These are phyloP conservation scores for Eulemur rufifrons DNA, from an alignment of 2,113 vertebrate species.

Conservation along the genomic window DNA sequence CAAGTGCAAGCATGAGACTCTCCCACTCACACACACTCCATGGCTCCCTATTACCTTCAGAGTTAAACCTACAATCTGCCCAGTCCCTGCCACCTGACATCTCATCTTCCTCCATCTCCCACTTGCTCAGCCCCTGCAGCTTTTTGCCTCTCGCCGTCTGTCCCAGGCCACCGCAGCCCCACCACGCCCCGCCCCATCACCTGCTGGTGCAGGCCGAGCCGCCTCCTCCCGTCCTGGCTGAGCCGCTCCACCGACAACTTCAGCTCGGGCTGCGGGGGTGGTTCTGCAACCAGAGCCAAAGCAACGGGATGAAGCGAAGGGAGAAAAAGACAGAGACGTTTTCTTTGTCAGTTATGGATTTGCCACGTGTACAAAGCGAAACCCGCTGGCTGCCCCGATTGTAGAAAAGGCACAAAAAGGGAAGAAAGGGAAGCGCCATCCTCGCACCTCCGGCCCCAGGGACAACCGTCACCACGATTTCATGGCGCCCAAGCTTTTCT, in stretches of 20 bases:
- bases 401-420: not conserved
- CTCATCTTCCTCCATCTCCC: not conserved
- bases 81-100: not conserved
- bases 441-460: not conserved
- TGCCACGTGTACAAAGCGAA: not conserved
- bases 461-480: not conserved
- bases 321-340: not conserved
- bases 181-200: not conserved
- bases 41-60: not conserved
- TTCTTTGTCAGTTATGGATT: not conserved
- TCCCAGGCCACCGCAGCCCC: not conserved
- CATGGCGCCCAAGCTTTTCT: not conserved
- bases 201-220: slow-evolving; percentile 73
- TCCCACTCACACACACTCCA: not conserved
- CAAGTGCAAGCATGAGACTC: not conserved
- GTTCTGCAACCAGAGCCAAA: slow-evolving; percentile 58
- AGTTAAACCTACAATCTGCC: not conserved
- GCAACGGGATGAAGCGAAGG: no score
- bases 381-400: accelerated
- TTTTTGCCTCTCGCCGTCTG: not conserved
- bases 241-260: slow-evolving; percentile 35
- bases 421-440: not conserved
- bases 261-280: not conserved
- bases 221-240: slow-evolving; percentile 49
- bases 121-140: no score